Percentiles rank a stretch among this genome's conserved stretches.
phyloP scores from a whole-genome alignment of 2,797 vertebrate genomes.

The Sebastes nivosus region DNA sequence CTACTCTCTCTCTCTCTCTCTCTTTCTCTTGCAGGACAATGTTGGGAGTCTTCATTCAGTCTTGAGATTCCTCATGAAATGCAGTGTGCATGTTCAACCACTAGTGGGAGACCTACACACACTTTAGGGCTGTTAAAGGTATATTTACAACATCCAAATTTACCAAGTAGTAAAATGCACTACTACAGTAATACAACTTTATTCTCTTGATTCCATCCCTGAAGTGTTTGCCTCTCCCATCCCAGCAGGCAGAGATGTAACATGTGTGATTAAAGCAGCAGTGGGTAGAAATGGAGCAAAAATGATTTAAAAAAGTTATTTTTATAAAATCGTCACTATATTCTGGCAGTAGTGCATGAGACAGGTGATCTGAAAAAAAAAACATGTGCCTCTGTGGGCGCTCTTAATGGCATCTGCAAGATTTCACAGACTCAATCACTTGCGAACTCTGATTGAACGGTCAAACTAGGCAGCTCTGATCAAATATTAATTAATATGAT shows the following conservation, averaged over 20 bases:
- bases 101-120: constrained; percentile 37
- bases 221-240: neutral
- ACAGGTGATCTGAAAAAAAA: no score
- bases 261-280: neutral
- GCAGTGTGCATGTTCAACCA: neutral
- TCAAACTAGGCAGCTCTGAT: no score
- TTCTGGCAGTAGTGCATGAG: no score
- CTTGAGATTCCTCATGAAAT: neutral
- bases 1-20: neutral
- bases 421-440: no score
- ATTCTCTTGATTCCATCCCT: neutral
- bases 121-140: neutral
- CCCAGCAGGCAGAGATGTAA: neutral
- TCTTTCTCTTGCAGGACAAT: neutral
- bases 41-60: constrained; percentile 24
- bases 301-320: rapidly evolving
- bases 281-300: no score
- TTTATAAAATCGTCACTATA: no score
- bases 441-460: rapidly evolving
- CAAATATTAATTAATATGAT: no score
- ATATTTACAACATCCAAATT: neutral
- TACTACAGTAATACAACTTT: neutral
- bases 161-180: neutral
- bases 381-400: no score
- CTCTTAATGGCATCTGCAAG: no score